Conservation (phyloP, 2,888 invertebrate genomes). For the Cryptocheilus praepositus region DNA sequence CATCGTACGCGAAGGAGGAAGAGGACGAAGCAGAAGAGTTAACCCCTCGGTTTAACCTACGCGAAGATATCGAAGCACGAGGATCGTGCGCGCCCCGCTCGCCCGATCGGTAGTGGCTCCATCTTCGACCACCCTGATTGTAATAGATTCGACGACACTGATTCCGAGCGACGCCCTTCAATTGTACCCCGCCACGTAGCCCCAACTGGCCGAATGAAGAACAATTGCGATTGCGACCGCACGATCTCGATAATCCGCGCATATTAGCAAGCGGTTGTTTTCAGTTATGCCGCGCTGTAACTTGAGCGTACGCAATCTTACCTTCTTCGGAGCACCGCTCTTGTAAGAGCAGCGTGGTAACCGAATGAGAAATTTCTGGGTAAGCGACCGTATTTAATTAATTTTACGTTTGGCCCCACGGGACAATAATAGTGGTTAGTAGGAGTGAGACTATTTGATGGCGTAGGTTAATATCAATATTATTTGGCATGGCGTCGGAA, state of each 20-base stretch:
- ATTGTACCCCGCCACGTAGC: neutral
- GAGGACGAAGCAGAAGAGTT: conserved; percentile 38
- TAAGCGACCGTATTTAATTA: too few species aligned
- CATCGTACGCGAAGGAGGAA: conserved; percentile 40
- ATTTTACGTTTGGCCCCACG: too few species aligned
- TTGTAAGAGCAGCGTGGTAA: too few species aligned
- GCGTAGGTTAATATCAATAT: neutral
- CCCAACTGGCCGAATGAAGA: neutral
- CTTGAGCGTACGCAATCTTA: too few species aligned
- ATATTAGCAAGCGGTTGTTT: too few species aligned
- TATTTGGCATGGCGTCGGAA: neutral
- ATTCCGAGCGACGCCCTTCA: conserved; percentile 2
- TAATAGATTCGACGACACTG: neutral
- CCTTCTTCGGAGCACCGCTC: too few species aligned
- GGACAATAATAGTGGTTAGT: too few species aligned
- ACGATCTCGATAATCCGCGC: too few species aligned
- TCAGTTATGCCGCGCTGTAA: too few species aligned
- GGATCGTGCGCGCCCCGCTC: conserved; percentile 23
- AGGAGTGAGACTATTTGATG: neutral
- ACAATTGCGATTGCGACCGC: too few species aligned
- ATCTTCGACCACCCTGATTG: conserved; percentile 21
- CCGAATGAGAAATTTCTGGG: too few species aligned
- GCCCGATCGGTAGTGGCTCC: conserved; percentile 10
- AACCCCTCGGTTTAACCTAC: conserved; percentile 56
- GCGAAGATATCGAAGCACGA: conserved; percentile 46